Base-by-base conservation (phyloP, 1,140 invertebrate genomes). In the Megathymus violae region DNA sequence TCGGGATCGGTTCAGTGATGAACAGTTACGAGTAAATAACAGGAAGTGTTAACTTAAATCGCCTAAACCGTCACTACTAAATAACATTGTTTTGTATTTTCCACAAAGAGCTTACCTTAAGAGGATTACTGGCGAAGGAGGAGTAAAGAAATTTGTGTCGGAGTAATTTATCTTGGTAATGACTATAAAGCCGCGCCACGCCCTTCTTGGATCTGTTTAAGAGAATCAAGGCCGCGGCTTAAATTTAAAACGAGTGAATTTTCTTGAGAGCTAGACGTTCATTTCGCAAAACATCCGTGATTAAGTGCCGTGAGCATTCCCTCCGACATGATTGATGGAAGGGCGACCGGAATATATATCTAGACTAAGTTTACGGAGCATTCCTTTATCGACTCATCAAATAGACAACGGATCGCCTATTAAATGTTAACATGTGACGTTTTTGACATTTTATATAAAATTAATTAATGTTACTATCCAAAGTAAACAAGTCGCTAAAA, bases 91-190 rank as follows among this genome's bases (percentile, higher is more conserved):
- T 76, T 79, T 70, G 54, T 73, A 69, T 71, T 76, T 76, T 68
- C 65, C 54, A 66, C 22, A 34, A 41, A 50, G 34, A 64, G 62
- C 64, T 66, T 68, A 77, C 80, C 74, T 82, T 71, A 73, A 82
- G 74, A 74, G 72, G 67, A 79, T 79, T 79, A 75, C 66, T 27
- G 27, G 60, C 4, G 25, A 34, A 36, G 61, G 41, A 36, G 48
- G 52, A 41, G 43, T 61, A 59, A 72, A 72, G 68, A 78, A 78
- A 75, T 73, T 71, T 68, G 17, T 72, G 66, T 64, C 62, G 69
- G 62, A 64, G 75, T 78, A 83, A 85, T 83, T 85, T 79, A 79
- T 86, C 81, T 83, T 73, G 67, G 75, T 84, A 84, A 86, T 80
- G 72, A 71, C 76, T 69, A 58, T 48, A 71, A 59, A 74, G 54